Evolutionary conservation across 2,888 invertebrate species (phyloP).

Genomic region (Drosophila limbata): DNA sequence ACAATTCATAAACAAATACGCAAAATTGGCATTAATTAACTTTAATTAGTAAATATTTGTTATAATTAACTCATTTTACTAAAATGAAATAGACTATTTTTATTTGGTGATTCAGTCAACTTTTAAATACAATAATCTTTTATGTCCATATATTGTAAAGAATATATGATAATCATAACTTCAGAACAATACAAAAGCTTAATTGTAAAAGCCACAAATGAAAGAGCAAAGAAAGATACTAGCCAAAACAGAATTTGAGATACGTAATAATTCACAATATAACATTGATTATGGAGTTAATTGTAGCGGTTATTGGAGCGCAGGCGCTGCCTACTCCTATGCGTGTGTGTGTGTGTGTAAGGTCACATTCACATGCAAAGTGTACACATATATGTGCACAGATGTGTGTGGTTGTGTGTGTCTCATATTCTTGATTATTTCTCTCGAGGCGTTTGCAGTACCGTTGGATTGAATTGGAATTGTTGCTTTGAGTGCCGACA

Average conservation of each 20-base stretch:
- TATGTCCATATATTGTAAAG: too few relatives aligned
- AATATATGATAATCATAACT: too few relatives aligned
- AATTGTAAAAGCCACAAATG: background rate
- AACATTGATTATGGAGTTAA: constrained; percentile 20
- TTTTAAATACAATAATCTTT: background rate
- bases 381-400: constrained; percentile 12
- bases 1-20: background rate
- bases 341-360: constrained; percentile 7
- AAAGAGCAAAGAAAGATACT: background rate
- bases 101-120: background rate
- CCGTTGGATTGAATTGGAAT: constrained; percentile 50
- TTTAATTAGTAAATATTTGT: background rate
- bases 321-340: constrained; percentile 9
- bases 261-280: background rate
- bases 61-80: background rate
- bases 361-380: constrained; percentile 10
- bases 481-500: constrained; percentile 51
- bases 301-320: constrained; percentile 24
- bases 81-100: background rate
- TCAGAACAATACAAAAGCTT: too few relatives aligned
- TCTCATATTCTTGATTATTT: constrained; percentile 59
- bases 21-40: background rate
- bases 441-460: constrained; percentile 53
- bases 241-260: background rate
- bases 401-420: background rate